These are phyloP conservation scores for Mormyrus proboscirostris DNA, from an alignment of 2,797 vertebrate genomes.

Conservation along the genomic window DNA sequence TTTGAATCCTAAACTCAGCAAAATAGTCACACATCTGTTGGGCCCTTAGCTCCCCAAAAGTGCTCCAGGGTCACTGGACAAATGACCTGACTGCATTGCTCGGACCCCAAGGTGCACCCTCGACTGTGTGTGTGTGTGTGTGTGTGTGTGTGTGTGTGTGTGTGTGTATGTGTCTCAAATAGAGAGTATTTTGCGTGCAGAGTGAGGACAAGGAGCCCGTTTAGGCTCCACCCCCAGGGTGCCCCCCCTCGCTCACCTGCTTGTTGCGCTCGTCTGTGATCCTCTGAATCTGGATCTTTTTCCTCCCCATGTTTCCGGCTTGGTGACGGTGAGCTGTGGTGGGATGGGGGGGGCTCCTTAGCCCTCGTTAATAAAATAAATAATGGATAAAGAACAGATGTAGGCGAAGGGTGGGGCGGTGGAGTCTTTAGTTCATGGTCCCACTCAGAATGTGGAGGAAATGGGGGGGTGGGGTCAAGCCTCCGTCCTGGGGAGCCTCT, in stretches of 20 bases:
- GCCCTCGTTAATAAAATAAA: background rate
- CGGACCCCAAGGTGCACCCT: background rate
- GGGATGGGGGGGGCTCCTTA: background rate
- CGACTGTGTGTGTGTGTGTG: background rate
- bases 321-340: constrained; percentile 10
- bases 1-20: background rate
- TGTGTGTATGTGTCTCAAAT: too few relatives aligned
- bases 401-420: background rate
- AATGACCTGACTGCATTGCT: background rate
- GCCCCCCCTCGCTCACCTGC: constrained; percentile 60
- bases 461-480: background rate
- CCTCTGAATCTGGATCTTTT: constrained; percentile 95
- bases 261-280: constrained; percentile 94
- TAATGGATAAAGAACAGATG: background rate
- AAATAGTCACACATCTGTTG: background rate
- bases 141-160: background rate
- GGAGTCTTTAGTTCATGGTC: constrained; percentile 22
- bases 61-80: background rate
- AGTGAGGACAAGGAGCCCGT: background rate
- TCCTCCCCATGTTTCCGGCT: constrained; percentile 79
- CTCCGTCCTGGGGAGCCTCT: background rate
- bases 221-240: background rate
- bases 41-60: background rate
- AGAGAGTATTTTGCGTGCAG: background rate
- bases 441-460: background rate